Evolutionary conservation across 2,888 invertebrate species (phyloP), one percentile per base, ranked within the genome.

Genomic region (Pachydiplax longipennis): DNA sequence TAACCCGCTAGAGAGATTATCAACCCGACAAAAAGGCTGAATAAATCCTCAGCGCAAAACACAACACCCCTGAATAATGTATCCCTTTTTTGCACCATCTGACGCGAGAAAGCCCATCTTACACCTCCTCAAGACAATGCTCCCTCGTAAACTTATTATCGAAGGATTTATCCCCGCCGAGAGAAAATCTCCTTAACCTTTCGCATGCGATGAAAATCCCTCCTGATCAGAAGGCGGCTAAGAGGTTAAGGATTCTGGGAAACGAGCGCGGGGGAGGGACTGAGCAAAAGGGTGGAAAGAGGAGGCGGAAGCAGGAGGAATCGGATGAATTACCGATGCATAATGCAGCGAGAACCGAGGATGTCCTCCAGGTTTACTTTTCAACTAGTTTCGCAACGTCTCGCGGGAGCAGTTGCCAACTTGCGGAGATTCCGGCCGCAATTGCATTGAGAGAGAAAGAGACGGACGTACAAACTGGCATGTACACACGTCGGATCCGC

Each of bases 281-380:
- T 10, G 35, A 10, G 2, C 37, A 22, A 22, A 25, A 58, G 22
- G 44, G 44, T 44, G 8, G 15, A 25, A 31, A 15, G 83, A 58
- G 83, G 58, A 58, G 37, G 37, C 31, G 80, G 31, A 37, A 83
- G 87, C 37, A 37, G 87, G 37, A 18, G 61, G 61, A 37, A 87
- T 22, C 37, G 65, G 87, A 87, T 37, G 61, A 37, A 87, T 87
- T 87, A 87, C 87, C 37, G 61, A 87, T 87, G 61, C 87, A 87
- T 87, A 87, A 61, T 87, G 87, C 61, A 61, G 40, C 35, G 87
- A 87, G 87, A 83, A 35, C 58, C 22, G 58, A 15, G 83, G 58
- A 87, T 31, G 87, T 87, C 87, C 87, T 61, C 87, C 35, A 61
- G 87, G 87, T 61, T 87, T 87, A 58, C 87, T 87, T 87, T 87